phyloP scores from a whole-genome alignment of 2,113 vertebrate genomes.

The Elgaria multicarinata region DNA sequence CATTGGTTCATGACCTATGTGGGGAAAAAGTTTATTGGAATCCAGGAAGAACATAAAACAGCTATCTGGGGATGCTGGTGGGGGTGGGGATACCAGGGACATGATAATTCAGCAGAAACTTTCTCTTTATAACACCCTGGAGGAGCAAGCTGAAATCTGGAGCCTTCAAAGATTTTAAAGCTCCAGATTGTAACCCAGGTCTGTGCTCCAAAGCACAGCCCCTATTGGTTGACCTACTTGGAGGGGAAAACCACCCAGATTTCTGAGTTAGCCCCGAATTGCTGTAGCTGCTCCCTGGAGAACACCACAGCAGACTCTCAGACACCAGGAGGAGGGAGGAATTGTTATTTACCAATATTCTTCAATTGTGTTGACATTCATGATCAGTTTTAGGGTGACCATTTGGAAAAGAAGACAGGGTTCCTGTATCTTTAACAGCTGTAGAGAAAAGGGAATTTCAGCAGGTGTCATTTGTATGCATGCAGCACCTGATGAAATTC shows the following conservation, averaged over 20 bases:
- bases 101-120: neutral
- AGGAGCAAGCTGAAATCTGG: neutral
- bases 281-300: neutral
- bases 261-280: neutral
- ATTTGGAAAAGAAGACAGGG: no score
- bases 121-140: neutral
- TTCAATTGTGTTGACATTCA: neutral
- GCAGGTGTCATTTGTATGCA: no score
- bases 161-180: neutral
- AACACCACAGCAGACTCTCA: neutral
- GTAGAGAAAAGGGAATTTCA: no score
- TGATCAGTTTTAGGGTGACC: no score
- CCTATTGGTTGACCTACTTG: neutral
- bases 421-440: no score
- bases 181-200: neutral
- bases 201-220: neutral
- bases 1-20: no score
- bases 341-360: neutral
- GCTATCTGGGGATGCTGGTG: no score
- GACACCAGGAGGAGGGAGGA: neutral
- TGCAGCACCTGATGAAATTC: no score
- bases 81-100: no score
- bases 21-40: no score
- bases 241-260: neutral
- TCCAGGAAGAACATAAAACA: no score